These are phyloP conservation scores for Biston betularia DNA, from an alignment of 2,888 invertebrate genomes.

Conservation along the genomic window DNA sequence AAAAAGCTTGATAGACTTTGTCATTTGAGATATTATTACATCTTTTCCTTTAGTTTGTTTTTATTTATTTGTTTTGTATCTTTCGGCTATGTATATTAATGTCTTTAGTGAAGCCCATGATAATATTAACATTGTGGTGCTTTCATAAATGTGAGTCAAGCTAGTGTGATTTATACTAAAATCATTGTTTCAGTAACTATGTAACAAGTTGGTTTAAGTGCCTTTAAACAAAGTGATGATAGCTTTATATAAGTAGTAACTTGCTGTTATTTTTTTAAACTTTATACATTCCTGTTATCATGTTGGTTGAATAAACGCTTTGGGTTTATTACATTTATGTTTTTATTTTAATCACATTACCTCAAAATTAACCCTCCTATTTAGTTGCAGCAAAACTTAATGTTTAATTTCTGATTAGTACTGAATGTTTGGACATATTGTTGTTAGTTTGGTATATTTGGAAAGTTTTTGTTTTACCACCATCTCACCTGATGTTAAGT, in stretches of 20 bases:
- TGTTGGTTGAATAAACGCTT: constrained; percentile 47
- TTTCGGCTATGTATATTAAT: not conserved
- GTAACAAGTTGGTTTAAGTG: constrained; percentile 9
- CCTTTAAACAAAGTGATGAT: constrained; percentile 26
- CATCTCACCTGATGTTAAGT: too few species aligned
- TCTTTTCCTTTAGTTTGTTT: too few species aligned
- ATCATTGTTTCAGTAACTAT: not conserved
- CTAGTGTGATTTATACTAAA: constrained; percentile 7
- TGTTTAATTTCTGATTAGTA: too few species aligned
- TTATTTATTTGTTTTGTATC: too few species aligned
- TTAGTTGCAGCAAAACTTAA: too few species aligned
- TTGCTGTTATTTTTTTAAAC: constrained; percentile 35
- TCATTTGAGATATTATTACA: too few species aligned
- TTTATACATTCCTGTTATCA: constrained; percentile 53
- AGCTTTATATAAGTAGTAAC: constrained; percentile 19
- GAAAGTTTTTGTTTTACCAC: too few species aligned
- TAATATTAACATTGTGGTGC: not conserved
- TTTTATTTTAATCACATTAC: not conserved
- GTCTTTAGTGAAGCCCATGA: not conserved
- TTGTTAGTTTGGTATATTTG: too few species aligned
- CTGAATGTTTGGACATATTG: too few species aligned
- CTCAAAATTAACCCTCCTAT: too few species aligned
- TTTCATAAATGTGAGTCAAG: constrained; percentile 9
- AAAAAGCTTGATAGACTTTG: too few species aligned
- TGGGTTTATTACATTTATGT: constrained; percentile 33